Evolutionary conservation across 2,888 invertebrate genomes (phyloP), one percentile per base, ranked within the genome.

Genomic region (Melanostoma scalare): DNA sequence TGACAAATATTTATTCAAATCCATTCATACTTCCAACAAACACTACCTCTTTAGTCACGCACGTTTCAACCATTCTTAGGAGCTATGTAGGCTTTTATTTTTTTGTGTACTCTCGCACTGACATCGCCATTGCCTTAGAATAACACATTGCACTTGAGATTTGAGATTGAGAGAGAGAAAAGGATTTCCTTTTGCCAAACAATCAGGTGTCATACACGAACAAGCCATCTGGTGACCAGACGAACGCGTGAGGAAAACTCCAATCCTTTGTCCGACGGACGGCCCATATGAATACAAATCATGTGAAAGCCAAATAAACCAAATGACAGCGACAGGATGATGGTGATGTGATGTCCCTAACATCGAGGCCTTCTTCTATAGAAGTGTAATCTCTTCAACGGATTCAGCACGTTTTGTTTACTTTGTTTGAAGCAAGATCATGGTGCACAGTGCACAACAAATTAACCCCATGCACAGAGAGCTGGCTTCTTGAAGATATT

Each of bases 261-360:
- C 42, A 52, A 74, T 78, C 78, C 73, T 82, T 82, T 82, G 73
- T 82, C 69, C 73, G 60, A n/a, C 36, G 42, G 38, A 20, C 20
- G 20, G 20, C 20, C 20, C 20, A 56, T 10, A 58, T 68, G 73
- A 82, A 82, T 74, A 78, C 58, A 35, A 77, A 78, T 82, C 58
- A 74, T 82, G 82, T 78, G 82, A 82, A 82, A 82, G 82, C 78
- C 78, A 82, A 82, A 82, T 82, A 82, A 82, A 73, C 82, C 31
- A 38, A 68, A 68, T 55, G 76, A 40, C 71, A 75, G 36, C 50
- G 67, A 46, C 65, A 75, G 36, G 56, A 63, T 36, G 69, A 56
- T 44, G 20, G 30, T 30, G 40, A 56, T 63, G 48, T 63, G 50
- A 38, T 38, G 38, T 48, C 35, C 38, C 20, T 20, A 20, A 0